These are phyloP conservation scores for Pelochelys cantorii DNA, from an alignment of 2,797 vertebrate genomes.

Conservation along the genomic window DNA sequence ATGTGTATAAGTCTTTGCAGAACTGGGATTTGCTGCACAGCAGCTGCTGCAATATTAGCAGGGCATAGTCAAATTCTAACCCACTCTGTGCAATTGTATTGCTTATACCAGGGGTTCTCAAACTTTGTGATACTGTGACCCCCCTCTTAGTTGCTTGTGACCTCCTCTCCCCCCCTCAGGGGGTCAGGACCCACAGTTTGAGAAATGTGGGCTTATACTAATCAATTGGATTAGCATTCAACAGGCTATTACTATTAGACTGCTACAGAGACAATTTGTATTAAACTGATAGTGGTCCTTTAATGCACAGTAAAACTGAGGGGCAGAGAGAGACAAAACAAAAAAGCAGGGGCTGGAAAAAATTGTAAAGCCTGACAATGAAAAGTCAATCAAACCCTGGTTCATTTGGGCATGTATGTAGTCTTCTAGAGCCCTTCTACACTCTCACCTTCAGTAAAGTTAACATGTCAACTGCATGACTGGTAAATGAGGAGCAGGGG, in stretches of 20 bases:
- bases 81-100: neutral
- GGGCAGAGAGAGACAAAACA: neutral
- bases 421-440: neutral
- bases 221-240: neutral
- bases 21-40: neutral
- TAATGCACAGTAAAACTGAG: neutral
- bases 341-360: neutral
- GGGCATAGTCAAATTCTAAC: neutral
- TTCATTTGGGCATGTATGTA: neutral
- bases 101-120: too few relatives aligned
- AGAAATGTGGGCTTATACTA: neutral
- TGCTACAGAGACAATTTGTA: neutral
- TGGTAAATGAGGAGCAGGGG: too few relatives aligned
- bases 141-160: too few relatives aligned
- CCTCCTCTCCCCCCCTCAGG: too few relatives aligned
- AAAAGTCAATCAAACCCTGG: too few relatives aligned
- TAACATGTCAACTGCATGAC: neutral
- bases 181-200: too few relatives aligned
- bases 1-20: neutral
- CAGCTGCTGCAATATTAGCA: neutral
- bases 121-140: too few relatives aligned
- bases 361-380: neutral
- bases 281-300: neutral
- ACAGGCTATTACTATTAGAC: neutral
- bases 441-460: neutral